These are phyloP conservation scores for Murina feae DNA, from an alignment of 2,113 vertebrate genomes.

Conservation along the genomic window DNA sequence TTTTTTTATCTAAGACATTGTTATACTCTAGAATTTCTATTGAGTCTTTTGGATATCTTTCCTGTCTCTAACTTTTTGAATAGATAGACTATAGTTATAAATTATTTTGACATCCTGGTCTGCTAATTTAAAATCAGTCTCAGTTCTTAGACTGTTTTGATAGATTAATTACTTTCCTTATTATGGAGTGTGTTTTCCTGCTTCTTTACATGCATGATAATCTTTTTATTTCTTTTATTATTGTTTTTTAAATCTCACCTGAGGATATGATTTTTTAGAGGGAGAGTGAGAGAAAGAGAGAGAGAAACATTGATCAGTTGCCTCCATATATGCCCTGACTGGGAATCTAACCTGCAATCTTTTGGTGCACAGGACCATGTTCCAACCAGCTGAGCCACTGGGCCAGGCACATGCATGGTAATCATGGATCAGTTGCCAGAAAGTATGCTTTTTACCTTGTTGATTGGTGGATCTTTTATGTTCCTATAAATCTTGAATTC, in stretches of 20 bases:
- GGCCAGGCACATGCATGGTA: neutral
- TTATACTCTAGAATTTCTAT: neutral
- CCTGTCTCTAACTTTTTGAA: neutral
- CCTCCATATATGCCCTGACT: no score
- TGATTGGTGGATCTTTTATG: neutral
- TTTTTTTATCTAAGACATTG: neutral
- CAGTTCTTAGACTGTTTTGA: neutral
- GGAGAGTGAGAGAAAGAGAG: no score
- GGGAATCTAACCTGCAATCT: no score
- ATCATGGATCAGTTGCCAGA: neutral
- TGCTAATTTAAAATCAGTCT: neutral
- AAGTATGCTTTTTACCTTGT: neutral
- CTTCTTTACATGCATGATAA: neutral
- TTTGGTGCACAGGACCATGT: no score
- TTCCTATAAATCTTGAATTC: conserved; percentile 26
- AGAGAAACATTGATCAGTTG: no score
- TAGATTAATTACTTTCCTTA: neutral
- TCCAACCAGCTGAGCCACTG: no score
- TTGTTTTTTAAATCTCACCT: neutral
- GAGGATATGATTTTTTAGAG: neutral
- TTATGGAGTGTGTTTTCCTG: neutral
- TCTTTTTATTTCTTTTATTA: neutral
- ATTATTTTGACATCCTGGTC: neutral
- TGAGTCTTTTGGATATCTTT: neutral
- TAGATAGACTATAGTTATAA: neutral